A percentile compares a stretch with the other conserved stretches of the same genome.
phyloP scores from a whole-genome alignment of 2,888 invertebrate species.

The Pristionchus fissidentatus region DNA sequence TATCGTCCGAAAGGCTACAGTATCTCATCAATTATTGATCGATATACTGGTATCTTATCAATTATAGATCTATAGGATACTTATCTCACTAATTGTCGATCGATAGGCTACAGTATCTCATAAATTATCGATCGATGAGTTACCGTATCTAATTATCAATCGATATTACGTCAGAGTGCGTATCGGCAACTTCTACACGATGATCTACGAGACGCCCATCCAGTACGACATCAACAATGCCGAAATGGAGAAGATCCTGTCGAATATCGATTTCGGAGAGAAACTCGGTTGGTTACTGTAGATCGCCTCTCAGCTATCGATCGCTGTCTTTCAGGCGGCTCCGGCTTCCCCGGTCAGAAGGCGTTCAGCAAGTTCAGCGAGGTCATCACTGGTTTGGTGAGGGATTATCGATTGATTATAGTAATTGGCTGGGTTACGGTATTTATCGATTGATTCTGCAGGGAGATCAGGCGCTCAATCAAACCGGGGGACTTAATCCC shows the following conservation, averaged over 20 bases:
- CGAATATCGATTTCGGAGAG: constrained; percentile 43
- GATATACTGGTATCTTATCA: no score
- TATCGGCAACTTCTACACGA: background rate
- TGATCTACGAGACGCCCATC: constrained; percentile 32
- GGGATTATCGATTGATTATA: background rate
- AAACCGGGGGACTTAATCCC: background rate
- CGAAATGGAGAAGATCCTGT: background rate
- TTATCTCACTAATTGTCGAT: no score
- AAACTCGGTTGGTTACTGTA: background rate
- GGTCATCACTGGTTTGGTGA: background rate
- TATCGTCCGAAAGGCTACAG: background rate
- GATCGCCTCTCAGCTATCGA: background rate
- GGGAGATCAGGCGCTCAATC: background rate
- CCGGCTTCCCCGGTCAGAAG: constrained; percentile 23
- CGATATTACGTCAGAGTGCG: background rate
- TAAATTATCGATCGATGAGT: no score
- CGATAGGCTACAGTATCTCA: no score
- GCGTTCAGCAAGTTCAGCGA: background rate
- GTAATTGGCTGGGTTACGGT: background rate
- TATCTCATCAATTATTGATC: no score
- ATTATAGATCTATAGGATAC: no score
- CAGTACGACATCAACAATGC: constrained; percentile 20
- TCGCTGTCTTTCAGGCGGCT: background rate
- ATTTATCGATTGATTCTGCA: background rate
- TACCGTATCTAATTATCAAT: no score